Base-by-base conservation (phyloP, 2,888 invertebrate genomes). In the Chalcis sispes region DNA sequence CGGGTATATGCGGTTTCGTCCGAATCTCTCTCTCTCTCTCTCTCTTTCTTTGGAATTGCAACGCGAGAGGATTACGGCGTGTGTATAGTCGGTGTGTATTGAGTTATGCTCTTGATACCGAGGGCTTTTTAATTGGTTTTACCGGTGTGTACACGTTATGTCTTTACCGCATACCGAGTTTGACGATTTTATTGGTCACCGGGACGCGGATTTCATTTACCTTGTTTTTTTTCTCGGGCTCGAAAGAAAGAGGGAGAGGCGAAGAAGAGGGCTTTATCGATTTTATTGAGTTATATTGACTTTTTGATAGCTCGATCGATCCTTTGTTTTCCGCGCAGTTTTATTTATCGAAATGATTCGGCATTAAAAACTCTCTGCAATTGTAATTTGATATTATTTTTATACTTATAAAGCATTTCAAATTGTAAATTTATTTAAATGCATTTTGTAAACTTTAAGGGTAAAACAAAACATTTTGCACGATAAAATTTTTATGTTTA, bases 61-160 rank as follows among this genome's bases (percentile, higher is more conserved):
- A 48, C 58, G 27, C 40, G 40, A 52, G 27, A n/a, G 52, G 56
- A 67, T 73, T 61, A 52, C 23, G 25, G 66, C 23, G 10, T 7
- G 10, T 4, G 36, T 36, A 7, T 36, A 7, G 10, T 36, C 5
- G 10, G 10, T 13, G 4, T 29, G 48, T 61, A 65, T 67, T 72
- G 66, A 76, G 72, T 71, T 76, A 76, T 76, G 66, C 65, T 59
- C 72, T 66, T 61, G 61, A 66, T 70, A 64, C 56, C n/a, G n/a
- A n/a, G 69, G 69, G n/a, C 56, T 27, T 56, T 58, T 75, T 75
- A 75, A 75, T 70, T 75, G 75, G 75, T 64, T 70, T 70, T 64
- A 64, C 69, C 50, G 20, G 15, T 25, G 42, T 50, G 36, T 65
- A 59, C 36, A 27, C 27, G 48, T 64, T 59, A 61, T 29, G 25